A percentile compares a stretch with the other conserved stretches of the same genome.
Conservation (phyloP, 2,888 invertebrate genomes). For the Chymomyza caudatula region DNA sequence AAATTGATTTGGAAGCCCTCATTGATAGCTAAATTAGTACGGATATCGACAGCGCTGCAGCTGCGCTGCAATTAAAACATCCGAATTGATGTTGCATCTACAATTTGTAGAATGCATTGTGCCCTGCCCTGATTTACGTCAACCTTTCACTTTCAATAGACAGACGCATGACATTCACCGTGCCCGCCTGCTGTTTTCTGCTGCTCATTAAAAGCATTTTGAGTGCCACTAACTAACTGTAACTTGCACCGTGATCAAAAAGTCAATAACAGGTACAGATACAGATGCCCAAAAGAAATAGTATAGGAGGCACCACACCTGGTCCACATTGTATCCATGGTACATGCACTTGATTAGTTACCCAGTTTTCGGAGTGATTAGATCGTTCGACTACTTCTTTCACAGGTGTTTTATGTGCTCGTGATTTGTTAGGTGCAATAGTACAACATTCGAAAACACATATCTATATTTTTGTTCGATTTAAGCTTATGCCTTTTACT, state of each 20-base stretch:
- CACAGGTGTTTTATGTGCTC: constrained; percentile 15
- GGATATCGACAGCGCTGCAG: background rate
- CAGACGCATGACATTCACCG: constrained; percentile 52
- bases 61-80: constrained; percentile 17
- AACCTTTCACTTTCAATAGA: constrained; percentile 46
- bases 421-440: constrained; percentile 49
- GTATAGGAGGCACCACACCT: constrained; percentile 44
- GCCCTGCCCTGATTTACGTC: constrained; percentile 15
- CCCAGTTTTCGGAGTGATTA: background rate
- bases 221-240: constrained; percentile 26
- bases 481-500: constrained; percentile 14
- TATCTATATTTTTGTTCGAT: background rate
- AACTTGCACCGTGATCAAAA: constrained; percentile 27
- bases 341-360: background rate
- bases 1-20: constrained; percentile 29
- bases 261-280: constrained; percentile 41
- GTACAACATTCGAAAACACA: background rate
- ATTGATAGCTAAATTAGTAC: constrained; percentile 3
- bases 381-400: constrained; percentile 14
- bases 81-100: background rate
- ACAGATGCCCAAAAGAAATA: constrained; percentile 37
- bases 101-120: background rate
- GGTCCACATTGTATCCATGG: constrained; percentile 14
- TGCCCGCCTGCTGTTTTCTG: constrained; percentile 15
- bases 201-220: constrained; percentile 39